Evolutionary conservation across 37 sponge, comb jelly and placozoan species (phyloP).

Genomic region (Haliclona indistincta): DNA sequence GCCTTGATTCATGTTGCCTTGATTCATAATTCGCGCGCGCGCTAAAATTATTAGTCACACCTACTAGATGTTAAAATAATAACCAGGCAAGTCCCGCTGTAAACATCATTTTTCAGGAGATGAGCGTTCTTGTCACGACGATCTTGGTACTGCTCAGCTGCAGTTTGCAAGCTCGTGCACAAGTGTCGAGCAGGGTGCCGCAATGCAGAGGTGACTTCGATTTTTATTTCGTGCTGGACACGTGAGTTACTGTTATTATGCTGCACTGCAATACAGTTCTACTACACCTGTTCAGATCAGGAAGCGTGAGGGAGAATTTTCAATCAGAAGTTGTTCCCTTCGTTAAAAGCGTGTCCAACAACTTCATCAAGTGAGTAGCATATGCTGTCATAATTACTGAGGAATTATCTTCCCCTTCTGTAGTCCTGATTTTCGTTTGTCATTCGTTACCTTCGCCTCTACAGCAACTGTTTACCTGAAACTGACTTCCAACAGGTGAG

Average conservation of each 20-base stretch:
- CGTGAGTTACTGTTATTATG: neutral
- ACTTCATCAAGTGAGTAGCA: constrained; percentile 1
- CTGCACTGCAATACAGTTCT: neutral
- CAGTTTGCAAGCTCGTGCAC: neutral
- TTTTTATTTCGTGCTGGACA: constrained; percentile 53
- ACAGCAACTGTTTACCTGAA: constrained; percentile 5
- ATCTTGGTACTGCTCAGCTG: constrained; percentile 4
- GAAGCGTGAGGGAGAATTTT: constrained; percentile 21
- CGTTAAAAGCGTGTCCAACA: constrained; percentile 22
- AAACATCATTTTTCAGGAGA: no score
- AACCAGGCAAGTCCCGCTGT: no score
- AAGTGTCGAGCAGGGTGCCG: neutral
- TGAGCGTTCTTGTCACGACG: no score
- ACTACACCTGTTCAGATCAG: neutral
- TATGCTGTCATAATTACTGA: neutral
- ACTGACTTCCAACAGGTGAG: constrained; percentile 21
- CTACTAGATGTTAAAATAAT: no score
- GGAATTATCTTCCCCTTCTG: neutral
- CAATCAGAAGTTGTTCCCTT: constrained; percentile 31
- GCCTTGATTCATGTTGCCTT: no score
- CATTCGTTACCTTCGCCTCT: constrained; percentile 24
- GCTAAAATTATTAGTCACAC: no score
- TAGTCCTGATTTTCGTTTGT: constrained; percentile 17
- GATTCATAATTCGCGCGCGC: no score
- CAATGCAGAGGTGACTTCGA: constrained; percentile 47